Conservation (phyloP, 1,140 invertebrate genomes). For the Drosophila baimaii region DNA sequence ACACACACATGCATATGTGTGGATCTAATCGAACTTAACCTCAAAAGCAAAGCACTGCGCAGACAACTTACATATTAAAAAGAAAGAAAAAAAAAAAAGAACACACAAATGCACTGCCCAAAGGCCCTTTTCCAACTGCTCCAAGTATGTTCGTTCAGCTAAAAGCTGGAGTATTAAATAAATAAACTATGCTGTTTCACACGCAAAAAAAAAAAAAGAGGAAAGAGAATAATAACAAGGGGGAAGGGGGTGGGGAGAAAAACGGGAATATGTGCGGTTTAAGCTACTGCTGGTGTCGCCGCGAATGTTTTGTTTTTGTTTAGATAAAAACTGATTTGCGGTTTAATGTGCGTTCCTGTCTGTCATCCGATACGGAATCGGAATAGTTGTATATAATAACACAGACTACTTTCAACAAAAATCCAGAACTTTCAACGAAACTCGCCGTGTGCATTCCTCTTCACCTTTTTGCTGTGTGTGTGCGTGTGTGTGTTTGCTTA, state of each 20-base stretch:
- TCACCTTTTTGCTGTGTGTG: neutral
- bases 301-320: conserved; percentile 17
- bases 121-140: conserved; percentile 1
- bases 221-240: neutral
- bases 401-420: too few species aligned
- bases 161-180: conserved; percentile 3
- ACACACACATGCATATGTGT: conserved; percentile 6
- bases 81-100: neutral
- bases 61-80: neutral
- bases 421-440: conserved; percentile 5
- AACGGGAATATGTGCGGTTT: conserved; percentile 12
- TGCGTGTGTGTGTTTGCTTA: neutral
- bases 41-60: conserved; percentile 3
- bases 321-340: conserved; percentile 20
- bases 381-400: too few species aligned
- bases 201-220: neutral
- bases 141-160: neutral
- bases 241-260: neutral
- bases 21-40: conserved; percentile 7
- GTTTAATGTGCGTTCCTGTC: conserved; percentile 7
- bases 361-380: conserved; percentile 6
- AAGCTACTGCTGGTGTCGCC: conserved; percentile 1
- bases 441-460: neutral
- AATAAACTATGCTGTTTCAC: conserved; percentile 10
- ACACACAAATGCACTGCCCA: conserved; percentile 5